These are phyloP conservation scores for Anniella stebbinsi DNA, from an alignment of 2,797 vertebrate species.

Conservation along the genomic window DNA sequence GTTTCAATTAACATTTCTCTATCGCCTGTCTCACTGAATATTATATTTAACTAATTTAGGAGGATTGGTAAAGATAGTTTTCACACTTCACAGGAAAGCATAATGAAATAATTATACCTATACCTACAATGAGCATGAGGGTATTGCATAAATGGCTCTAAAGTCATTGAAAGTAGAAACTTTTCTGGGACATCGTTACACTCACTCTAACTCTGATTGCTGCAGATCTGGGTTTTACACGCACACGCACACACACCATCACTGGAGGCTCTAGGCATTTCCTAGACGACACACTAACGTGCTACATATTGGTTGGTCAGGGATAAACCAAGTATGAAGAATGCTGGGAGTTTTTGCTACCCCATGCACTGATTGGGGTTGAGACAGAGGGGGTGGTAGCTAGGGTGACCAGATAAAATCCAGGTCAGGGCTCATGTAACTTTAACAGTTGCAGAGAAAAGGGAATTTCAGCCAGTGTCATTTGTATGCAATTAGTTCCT, in stretches of 20 bases:
- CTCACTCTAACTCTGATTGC: background rate
- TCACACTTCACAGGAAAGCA: conserved; percentile 87
- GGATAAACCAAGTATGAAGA: background rate
- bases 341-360: background rate
- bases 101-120: conserved; percentile 87
- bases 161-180: conserved; percentile 66
- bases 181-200: conserved; percentile 41
- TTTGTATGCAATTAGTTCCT: too few relatives aligned
- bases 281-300: fast-evolving
- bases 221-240: fast-evolving
- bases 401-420: too few relatives aligned
- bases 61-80: conserved; percentile 84
- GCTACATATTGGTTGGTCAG: background rate
- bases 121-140: conserved; percentile 81
- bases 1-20: conserved; percentile 85
- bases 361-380: too few relatives aligned
- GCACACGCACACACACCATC: fast-evolving
- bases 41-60: conserved; percentile 85
- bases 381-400: too few relatives aligned
- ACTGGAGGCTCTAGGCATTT: fast-evolving
- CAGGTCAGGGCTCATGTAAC: too few relatives aligned
- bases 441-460: too few relatives aligned
- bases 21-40: conserved; percentile 81
- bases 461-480: too few relatives aligned
- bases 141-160: conserved; percentile 78